phyloP scores from a whole-genome alignment of 2,888 invertebrate species.

The Dolomedes plantarius region DNA sequence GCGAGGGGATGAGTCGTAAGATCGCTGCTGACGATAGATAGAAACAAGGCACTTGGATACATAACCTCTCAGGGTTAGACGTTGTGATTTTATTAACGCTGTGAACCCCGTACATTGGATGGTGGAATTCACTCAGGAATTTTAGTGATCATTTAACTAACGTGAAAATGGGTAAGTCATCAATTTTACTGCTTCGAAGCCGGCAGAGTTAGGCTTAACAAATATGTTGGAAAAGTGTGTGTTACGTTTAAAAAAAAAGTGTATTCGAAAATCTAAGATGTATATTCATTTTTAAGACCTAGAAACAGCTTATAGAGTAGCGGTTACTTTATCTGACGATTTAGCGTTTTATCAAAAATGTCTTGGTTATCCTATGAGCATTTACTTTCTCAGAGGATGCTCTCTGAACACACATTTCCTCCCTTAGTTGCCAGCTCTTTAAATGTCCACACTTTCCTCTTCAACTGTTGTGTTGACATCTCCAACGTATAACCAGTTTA shows the following conservation, averaged over 20 bases:
- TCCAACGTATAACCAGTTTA: too few relatives aligned
- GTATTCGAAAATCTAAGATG: too few relatives aligned
- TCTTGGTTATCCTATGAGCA: too few relatives aligned
- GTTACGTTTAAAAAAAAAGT: background rate
- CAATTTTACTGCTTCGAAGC: background rate
- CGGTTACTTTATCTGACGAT: background rate
- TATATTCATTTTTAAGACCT: too few relatives aligned
- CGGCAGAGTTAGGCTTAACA: conserved; percentile 15
- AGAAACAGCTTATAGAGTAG: too few relatives aligned
- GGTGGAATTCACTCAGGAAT: conserved; percentile 8
- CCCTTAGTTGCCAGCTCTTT: background rate
- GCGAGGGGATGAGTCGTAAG: background rate
- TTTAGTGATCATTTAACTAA: background rate
- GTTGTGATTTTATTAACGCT: conserved; percentile 14
- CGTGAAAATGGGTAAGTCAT: background rate
- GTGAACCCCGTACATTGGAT: conserved; percentile 9
- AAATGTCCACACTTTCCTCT: background rate
- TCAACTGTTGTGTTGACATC: too few relatives aligned
- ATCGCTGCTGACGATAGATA: background rate
- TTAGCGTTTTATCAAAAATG: background rate
- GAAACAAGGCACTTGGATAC: conserved; percentile 9
- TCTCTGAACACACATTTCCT: background rate
- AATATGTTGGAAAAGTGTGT: background rate
- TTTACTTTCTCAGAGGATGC: background rate
- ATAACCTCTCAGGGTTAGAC: background rate